A percentile compares a stretch with the other conserved stretches of the same genome.
phyloP scores from a whole-genome alignment of 2,888 invertebrate genomes.

The Caenorhabditis afra region DNA sequence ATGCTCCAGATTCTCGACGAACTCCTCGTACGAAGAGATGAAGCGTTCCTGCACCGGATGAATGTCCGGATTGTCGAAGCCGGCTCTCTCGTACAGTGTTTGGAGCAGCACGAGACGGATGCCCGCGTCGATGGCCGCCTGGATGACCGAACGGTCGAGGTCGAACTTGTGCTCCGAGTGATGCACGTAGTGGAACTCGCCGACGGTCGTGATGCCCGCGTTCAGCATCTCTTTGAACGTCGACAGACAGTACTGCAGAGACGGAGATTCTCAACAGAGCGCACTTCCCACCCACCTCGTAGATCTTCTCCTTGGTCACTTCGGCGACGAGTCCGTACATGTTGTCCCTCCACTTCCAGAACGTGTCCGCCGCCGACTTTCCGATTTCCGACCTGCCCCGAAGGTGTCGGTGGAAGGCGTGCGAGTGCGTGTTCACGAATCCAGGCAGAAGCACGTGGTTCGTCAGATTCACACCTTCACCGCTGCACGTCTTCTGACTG shows the following conservation, averaged over 20 bases:
- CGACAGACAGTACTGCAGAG: slow-evolving; percentile 68
- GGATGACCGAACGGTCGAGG: slow-evolving; percentile 74
- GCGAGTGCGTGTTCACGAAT: slow-evolving; percentile 79
- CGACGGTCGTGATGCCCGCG: slow-evolving; percentile 79
- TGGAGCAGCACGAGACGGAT: slow-evolving; percentile 77
- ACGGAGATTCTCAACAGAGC: background rate
- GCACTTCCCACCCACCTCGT: slow-evolving; percentile 62
- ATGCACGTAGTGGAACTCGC: slow-evolving; percentile 80
- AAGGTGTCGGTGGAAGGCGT: slow-evolving; percentile 78
- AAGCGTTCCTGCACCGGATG: slow-evolving; percentile 73
- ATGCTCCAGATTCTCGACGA: slow-evolving; percentile 63
- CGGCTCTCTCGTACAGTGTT: slow-evolving; percentile 77
- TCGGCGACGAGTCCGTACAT: slow-evolving; percentile 78
- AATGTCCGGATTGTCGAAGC: slow-evolving; percentile 69
- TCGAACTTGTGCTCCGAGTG: slow-evolving; percentile 73
- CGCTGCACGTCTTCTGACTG: slow-evolving; percentile 15
- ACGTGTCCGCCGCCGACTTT: slow-evolving; percentile 70
- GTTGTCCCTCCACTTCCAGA: slow-evolving; percentile 79
- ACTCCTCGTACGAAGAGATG: slow-evolving; percentile 69
- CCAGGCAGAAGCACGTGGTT: slow-evolving; percentile 72
- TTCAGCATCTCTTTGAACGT: slow-evolving; percentile 79
- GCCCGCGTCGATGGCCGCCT: slow-evolving; percentile 76
- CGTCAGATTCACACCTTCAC: slow-evolving; percentile 19
- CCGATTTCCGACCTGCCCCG: slow-evolving; percentile 76
- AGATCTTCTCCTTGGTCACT: slow-evolving; percentile 70